A percentile compares a stretch with the other conserved stretches of the same genome.
Evolutionary conservation across 2,888 invertebrate genomes (phyloP).

Genomic region (Drosophila bunnanda): DNA sequence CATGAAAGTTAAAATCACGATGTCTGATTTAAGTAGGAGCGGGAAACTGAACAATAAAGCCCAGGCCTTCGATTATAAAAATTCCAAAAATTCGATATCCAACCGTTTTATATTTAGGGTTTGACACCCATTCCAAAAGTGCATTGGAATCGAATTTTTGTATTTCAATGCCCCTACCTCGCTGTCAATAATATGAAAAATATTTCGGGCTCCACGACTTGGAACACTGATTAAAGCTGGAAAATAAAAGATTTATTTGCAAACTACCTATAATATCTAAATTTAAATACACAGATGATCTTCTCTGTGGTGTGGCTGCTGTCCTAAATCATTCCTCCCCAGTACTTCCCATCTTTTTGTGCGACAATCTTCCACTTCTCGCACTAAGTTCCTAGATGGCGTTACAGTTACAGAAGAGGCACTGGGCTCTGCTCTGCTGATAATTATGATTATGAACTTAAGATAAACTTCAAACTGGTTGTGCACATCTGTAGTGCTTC

Average conservation of each 20-base stretch:
- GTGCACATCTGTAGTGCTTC: neutral
- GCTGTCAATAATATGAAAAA: neutral
- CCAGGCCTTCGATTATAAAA: neutral
- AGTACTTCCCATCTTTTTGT: neutral
- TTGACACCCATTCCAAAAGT: slow-evolving; percentile 6
- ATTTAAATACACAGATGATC: too few species aligned
- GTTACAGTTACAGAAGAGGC: neutral
- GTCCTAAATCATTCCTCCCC: neutral
- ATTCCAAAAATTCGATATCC: neutral
- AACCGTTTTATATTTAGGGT: neutral
- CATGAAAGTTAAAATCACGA: too few species aligned
- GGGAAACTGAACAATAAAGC: neutral
- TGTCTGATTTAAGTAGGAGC: too few species aligned
- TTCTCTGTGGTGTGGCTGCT: neutral
- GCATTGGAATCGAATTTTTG: slow-evolving; percentile 2
- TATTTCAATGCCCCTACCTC: neutral
- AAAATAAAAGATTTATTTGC: neutral
- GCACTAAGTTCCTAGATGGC: slow-evolving; percentile 6
- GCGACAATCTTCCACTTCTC: neutral
- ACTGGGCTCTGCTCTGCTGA: neutral
- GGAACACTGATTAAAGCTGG: neutral
- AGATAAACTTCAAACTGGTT: neutral
- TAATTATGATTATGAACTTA: neutral
- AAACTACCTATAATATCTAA: neutral
- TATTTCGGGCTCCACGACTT: neutral